Evolutionary conservation across 2,113 vertebrate species (phyloP).

Genomic region (Polypterus senegalus): DNA sequence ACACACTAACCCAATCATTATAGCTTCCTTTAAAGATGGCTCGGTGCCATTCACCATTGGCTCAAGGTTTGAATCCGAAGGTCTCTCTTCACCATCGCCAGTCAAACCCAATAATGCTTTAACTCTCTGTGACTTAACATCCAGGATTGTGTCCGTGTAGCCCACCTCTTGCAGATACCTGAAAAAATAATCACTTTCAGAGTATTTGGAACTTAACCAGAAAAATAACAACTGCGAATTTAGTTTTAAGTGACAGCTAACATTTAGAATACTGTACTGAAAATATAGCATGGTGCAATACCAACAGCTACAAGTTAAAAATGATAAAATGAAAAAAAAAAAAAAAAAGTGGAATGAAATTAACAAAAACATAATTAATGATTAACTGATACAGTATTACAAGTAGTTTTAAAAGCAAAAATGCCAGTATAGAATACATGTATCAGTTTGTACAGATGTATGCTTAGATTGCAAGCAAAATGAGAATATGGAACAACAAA

Average conservation of each 20-base stretch:
- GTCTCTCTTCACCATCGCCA: constrained; percentile 63
- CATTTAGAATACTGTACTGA: neutral
- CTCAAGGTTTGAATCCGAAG: constrained; percentile 63
- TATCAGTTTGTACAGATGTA: no score
- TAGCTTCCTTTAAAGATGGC: constrained; percentile 60
- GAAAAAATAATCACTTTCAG: constrained; percentile 15
- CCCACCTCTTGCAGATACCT: constrained; percentile 95
- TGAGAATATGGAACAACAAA: no score
- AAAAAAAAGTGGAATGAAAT: neutral
- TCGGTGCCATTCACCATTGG: constrained; percentile 86
- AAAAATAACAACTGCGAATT: neutral
- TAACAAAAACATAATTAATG: neutral
- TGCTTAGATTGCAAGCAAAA: no score
- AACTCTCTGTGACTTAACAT: constrained; percentile 88
- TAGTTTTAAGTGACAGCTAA: neutral
- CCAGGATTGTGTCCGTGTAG: constrained; percentile 85
- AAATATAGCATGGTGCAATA: neutral
- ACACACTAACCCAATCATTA: constrained; percentile 66
- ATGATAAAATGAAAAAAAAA: neutral
- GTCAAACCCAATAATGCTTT: constrained; percentile 75
- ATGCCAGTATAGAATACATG: no score
- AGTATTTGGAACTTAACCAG: neutral
- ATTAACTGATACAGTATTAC: no score
- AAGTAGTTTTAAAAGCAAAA: no score
- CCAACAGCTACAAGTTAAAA: neutral